phyloP scores from a whole-genome alignment of 2,797 vertebrate species.

The Onychomys leucogaster region DNA sequence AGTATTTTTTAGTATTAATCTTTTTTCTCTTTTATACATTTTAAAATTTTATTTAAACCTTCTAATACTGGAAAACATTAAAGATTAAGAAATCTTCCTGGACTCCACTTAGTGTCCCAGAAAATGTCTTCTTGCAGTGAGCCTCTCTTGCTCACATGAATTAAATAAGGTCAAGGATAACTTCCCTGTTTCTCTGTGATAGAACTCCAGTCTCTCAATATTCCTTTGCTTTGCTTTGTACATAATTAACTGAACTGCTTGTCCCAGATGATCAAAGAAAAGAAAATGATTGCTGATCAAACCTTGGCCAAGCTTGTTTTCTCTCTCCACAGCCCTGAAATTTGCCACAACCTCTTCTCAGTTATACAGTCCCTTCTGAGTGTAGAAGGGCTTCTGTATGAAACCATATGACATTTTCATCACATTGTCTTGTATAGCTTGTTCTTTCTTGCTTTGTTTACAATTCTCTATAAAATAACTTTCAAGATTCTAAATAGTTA shows the following conservation, averaged over 20 bases:
- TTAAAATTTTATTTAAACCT: neutral
- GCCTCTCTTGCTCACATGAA: neutral
- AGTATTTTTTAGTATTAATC: constrained; percentile 20
- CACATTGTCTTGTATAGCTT: neutral
- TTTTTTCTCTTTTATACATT: neutral
- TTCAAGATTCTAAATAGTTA: neutral
- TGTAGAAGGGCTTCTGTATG: neutral
- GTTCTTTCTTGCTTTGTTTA: neutral
- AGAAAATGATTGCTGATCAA: neutral
- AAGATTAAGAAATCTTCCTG: neutral
- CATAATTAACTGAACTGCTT: neutral
- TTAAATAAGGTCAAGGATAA: neutral
- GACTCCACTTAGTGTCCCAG: neutral
- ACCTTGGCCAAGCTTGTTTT: neutral
- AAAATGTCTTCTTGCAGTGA: neutral
- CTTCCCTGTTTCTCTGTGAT: neutral
- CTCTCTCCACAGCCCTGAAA: neutral
- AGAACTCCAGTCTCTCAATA: neutral
- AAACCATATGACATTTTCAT: neutral
- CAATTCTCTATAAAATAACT: neutral
- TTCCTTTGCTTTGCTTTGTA: neutral
- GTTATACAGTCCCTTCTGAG: neutral
- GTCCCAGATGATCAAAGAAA: neutral
- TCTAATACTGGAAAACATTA: neutral
- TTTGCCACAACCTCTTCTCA: neutral